Percentiles rank a stretch among this genome's conserved stretches.
Evolutionary conservation across 1,140 invertebrate genomes (phyloP).

Genomic region (Berghia stephanieae): DNA sequence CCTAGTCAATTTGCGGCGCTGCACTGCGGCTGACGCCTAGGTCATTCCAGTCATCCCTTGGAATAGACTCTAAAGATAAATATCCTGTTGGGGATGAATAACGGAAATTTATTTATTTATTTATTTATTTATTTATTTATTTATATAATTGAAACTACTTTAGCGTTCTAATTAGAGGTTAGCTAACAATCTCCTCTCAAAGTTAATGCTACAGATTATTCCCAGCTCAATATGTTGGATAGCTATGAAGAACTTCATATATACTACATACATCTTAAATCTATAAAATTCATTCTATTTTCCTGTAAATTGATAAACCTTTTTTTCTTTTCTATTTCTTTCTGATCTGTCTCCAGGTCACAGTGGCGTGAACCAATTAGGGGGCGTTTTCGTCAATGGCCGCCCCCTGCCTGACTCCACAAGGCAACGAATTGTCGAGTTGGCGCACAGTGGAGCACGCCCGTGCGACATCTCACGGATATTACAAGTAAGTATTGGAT

Average conservation of each 20-base stretch:
- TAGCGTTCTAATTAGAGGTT: background rate
- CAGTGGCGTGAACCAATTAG: slow-evolving; percentile 86
- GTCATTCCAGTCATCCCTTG: too few relatives aligned
- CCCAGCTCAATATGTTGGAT: background rate
- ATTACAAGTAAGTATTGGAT: slow-evolving; percentile 87
- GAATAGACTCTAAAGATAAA: too few relatives aligned
- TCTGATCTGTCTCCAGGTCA: slow-evolving; percentile 52
- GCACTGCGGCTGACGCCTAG: too few relatives aligned
- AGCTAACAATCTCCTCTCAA: background rate
- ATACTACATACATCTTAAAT: background rate
- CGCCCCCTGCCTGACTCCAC: slow-evolving; percentile 85
- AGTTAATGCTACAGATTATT: slow-evolving; percentile 13
- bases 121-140: background rate
- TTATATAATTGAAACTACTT: background rate
- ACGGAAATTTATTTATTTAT: background rate
- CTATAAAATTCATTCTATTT: background rate
- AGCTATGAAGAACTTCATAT: background rate
- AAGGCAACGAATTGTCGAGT: slow-evolving; percentile 86
- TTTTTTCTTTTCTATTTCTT: background rate
- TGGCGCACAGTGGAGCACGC: slow-evolving; percentile 89
- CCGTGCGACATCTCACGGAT: slow-evolving; percentile 97
- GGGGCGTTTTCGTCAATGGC: slow-evolving; percentile 93
- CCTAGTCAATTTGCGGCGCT: too few relatives aligned
- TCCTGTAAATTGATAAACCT: background rate
- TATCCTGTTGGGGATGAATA: too few relatives aligned